phyloP scores from a whole-genome alignment of 2,797 vertebrate species.

The Jordanella pulchra region DNA sequence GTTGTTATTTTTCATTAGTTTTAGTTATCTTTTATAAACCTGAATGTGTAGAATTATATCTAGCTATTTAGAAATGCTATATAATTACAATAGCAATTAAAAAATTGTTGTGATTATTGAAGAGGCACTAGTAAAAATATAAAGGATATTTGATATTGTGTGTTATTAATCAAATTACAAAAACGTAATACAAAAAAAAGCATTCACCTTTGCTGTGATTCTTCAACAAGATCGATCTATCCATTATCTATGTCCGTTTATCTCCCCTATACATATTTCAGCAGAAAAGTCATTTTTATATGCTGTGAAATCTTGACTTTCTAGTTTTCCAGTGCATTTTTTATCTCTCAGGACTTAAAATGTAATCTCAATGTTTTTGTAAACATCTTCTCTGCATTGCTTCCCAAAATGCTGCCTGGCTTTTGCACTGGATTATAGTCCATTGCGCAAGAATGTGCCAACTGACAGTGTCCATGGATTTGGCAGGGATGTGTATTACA shows the following conservation, averaged over 20 bases:
- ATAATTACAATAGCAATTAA: too few species aligned
- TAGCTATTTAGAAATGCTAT: too few species aligned
- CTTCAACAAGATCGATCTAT: too few species aligned
- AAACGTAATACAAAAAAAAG: too few species aligned
- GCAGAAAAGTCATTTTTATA: conserved; percentile 8
- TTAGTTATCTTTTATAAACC: too few species aligned
- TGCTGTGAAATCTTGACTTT: conserved; percentile 20
- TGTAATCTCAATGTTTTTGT: conserved; percentile 48
- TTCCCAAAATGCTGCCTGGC: conserved; percentile 52
- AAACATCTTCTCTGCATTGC: conserved; percentile 52
- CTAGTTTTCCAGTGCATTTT: conserved; percentile 24
- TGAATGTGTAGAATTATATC: too few species aligned
- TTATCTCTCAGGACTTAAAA: conserved; percentile 38
- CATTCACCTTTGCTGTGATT: too few species aligned
- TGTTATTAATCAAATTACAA: neutral
- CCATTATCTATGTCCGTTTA: neutral
- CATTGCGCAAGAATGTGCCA: conserved; percentile 65
- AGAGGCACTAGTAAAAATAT: too few species aligned
- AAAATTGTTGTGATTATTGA: too few species aligned
- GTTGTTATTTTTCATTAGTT: too few species aligned
- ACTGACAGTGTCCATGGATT: conserved; percentile 73
- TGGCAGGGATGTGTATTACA: conserved; percentile 68
- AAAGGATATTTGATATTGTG: too few species aligned
- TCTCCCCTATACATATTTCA: neutral
- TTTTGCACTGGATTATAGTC: conserved; percentile 66